A percentile compares a stretch with the other conserved stretches of the same genome.
Conservation (phyloP, 2,797 vertebrate species). For the Lutjanus campechanus region DNA sequence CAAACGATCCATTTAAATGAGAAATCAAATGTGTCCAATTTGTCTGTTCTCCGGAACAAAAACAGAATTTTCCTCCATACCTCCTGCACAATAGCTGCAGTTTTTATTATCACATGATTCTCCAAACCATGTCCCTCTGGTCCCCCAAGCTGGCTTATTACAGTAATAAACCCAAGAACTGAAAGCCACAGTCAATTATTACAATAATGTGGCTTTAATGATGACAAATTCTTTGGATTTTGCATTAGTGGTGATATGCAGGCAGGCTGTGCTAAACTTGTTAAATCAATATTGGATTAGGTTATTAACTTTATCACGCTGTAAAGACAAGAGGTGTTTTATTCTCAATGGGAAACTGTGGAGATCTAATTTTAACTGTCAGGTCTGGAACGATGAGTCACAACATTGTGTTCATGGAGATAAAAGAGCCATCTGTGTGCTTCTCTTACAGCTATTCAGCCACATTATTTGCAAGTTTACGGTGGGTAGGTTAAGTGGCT, state of each 20-base stretch:
- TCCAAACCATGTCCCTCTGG: not conserved
- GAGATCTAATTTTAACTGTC: conserved; percentile 52
- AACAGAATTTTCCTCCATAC: not conserved
- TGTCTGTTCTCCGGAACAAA: not conserved
- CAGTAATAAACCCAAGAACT: conserved; percentile 10
- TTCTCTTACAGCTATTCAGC: conserved; percentile 4
- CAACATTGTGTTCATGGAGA: conserved; percentile 20
- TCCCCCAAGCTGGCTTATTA: conserved; percentile 5
- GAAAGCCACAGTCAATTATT: conserved; percentile 15
- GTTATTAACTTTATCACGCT: conserved; percentile 35
- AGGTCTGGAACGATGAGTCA: conserved; percentile 40
- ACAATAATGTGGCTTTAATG: conserved; percentile 29
- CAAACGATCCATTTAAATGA: not conserved
- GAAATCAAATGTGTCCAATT: not conserved
- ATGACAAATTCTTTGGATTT: conserved; percentile 10
- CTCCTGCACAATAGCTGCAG: not conserved
- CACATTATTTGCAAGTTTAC: conserved; percentile 6
- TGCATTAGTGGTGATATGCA: conserved; percentile 9
- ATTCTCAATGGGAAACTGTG: conserved; percentile 35
- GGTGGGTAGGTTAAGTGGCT: conserved; percentile 3
- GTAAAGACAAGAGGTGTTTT: conserved; percentile 38
- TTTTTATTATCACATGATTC: not conserved
- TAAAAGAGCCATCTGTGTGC: conserved; percentile 30
- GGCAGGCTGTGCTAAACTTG: conserved; percentile 20
- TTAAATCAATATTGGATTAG: conserved; percentile 29